Conservation (phyloP, 2,113 vertebrate species). For the Xiphorhynchus elegans region DNA sequence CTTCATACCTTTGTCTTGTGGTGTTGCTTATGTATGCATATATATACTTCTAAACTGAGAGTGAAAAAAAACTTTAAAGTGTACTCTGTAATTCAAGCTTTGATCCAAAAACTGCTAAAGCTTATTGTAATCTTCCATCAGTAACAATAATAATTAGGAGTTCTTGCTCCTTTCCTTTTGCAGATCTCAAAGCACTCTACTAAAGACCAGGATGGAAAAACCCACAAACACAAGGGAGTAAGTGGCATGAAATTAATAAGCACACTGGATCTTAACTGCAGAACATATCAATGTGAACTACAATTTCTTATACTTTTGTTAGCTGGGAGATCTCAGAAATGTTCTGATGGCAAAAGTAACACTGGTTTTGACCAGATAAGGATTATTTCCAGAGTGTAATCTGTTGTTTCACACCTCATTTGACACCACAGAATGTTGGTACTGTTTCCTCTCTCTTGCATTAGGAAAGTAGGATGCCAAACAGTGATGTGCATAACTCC, state of each 20-base stretch:
- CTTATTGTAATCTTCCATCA: background rate
- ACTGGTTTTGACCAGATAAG: rapidly evolving
- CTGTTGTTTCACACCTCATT: background rate
- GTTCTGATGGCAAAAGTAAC: background rate
- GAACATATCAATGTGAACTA: background rate
- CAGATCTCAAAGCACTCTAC: background rate
- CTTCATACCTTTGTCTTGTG: background rate
- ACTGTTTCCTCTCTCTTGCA: background rate
- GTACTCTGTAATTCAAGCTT: background rate
- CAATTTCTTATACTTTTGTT: background rate
- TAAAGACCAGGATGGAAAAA: background rate
- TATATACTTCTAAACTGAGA: background rate
- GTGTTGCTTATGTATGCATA: background rate
- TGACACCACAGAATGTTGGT: background rate
- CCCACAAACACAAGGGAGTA: background rate
- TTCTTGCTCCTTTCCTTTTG: background rate
- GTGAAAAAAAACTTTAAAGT: background rate
- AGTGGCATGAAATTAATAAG: background rate
- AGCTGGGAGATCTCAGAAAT: background rate
- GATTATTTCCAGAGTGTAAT: background rate
- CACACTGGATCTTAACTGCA: background rate
- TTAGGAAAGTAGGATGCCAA: background rate
- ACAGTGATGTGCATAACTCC: background rate
- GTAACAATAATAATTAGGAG: background rate
- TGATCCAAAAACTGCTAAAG: background rate